These are phyloP conservation scores for Nemotelus pantherinus DNA, from an alignment of 2,888 invertebrate species.

Conservation along the genomic window DNA sequence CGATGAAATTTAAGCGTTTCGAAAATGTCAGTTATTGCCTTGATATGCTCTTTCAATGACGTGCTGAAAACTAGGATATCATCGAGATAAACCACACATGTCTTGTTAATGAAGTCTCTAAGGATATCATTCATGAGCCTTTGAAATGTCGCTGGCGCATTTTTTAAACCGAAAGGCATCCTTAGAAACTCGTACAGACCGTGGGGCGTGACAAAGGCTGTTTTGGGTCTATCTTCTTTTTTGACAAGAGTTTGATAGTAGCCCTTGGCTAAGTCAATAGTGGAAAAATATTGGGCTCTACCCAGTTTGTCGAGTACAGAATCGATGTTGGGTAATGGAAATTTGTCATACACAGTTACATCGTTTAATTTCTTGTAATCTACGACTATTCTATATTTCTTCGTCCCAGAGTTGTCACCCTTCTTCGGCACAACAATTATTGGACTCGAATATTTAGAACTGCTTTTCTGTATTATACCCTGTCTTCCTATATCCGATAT, in stretches of 20 bases:
- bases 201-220: slow-evolving; percentile 1
- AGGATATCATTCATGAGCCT: background rate
- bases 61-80: slow-evolving; percentile 50
- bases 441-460: no score
- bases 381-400: background rate
- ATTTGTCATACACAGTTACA: slow-evolving; percentile 12
- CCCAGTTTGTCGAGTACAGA: no score
- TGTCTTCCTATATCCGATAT: no score
- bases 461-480: no score
- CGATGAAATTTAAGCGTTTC: slow-evolving; percentile 50
- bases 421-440: no score
- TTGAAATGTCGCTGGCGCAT: slow-evolving; percentile 7
- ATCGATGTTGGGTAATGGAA: slow-evolving; percentile 12
- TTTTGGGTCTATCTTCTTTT: slow-evolving; percentile 6
- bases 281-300: background rate
- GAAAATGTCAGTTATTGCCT: slow-evolving; percentile 40
- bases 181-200: slow-evolving; percentile 10
- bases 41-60: slow-evolving; percentile 53
- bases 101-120: background rate
- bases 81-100: background rate
- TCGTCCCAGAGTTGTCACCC: no score
- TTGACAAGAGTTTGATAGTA: slow-evolving; percentile 6
- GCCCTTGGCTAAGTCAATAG: slow-evolving; percentile 1
- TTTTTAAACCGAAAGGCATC: slow-evolving; percentile 16
- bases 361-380: slow-evolving; percentile 10